Evolutionary conservation across 2,888 invertebrate species (phyloP), one percentile per base, ranked within the genome.

Genomic region (Drosophila anceps): DNA sequence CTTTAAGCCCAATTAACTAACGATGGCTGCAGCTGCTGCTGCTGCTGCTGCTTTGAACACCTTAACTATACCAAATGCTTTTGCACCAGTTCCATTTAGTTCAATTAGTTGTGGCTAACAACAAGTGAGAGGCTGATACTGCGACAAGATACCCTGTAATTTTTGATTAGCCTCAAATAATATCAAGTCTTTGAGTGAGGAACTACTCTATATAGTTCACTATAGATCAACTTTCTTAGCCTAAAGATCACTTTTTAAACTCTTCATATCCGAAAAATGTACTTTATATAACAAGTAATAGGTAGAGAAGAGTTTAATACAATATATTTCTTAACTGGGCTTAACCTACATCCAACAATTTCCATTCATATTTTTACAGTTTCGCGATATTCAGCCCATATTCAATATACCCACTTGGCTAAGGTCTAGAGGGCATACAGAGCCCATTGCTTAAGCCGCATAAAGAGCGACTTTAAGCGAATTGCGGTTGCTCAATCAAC

Each of bases 401-500:
- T 15, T n/a, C 48, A n/a, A 15, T 37, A 54, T 57, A 43, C 55
- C 55, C 55, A 0, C 24, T 35, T 10, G 0, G 18, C 6, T n/a
- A 0, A 24, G 29, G 37, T 18, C 3, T 35, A 29, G 4, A 18
- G 29, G 48, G 59, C 35, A 48, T 31, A 12, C 15, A 15, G 9
- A 15, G 18, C 59, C 37, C 59, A 37, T 59, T 48, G 53, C 39
- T 27, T 59, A 81, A 87, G 88, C 44, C 55, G 63, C 60, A 74
- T 58, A 71, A 58, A 66, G 78, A 53, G 68, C 57, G 48, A 29
- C 59, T 73, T 65, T 55, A 50, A 55, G 53, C 62, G 70, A 70
- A 69, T 79, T 79, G 79, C 63, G 84, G 90, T 84, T 84, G 85
- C 84, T 75, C 81, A 82, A 84, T 78, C 73, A 35, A 61, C 81